These are phyloP conservation scores for Lasiommata megera DNA, from an alignment of 2,888 invertebrate genomes.

Conservation along the genomic window DNA sequence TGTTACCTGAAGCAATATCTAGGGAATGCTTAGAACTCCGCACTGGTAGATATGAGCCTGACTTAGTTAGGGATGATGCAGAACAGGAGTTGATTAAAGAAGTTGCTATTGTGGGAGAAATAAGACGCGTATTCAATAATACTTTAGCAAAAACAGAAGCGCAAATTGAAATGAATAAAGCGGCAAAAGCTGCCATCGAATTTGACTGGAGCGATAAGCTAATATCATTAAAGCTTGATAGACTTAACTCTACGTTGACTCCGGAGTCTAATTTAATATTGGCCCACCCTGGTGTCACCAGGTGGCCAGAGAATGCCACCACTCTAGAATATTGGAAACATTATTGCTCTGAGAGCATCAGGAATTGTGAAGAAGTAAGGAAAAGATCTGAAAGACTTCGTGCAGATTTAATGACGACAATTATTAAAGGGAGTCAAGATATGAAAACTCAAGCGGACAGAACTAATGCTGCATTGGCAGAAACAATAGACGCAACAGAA, in stretches of 20 bases:
- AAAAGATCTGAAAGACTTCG: conserved; percentile 86
- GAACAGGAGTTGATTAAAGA: conserved; percentile 91
- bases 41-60: conserved; percentile 86
- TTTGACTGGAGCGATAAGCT: conserved; percentile 95
- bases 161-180: conserved; percentile 87
- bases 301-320: conserved; percentile 88
- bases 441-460: conserved; percentile 91
- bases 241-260: conserved; percentile 83
- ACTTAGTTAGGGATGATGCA: conserved; percentile 88
- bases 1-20: conserved; percentile 86
- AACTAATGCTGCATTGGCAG: conserved; percentile 87
- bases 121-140: conserved; percentile 82
- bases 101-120: conserved; percentile 87
- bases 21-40: conserved; percentile 87
- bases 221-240: conserved; percentile 87
- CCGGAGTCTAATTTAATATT: conserved; percentile 85
- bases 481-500: conserved; percentile 87
- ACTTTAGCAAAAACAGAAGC: conserved; percentile 85
- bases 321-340: conserved; percentile 90
- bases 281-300: conserved; percentile 89
- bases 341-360: conserved; percentile 88
- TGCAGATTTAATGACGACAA: conserved; percentile 84
- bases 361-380: conserved; percentile 87
- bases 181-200: conserved; percentile 90
- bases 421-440: conserved; percentile 90